These are phyloP conservation scores for Tokudaia muenninki DNA, from an alignment of 2,797 vertebrate species.

Conservation along the genomic window DNA sequence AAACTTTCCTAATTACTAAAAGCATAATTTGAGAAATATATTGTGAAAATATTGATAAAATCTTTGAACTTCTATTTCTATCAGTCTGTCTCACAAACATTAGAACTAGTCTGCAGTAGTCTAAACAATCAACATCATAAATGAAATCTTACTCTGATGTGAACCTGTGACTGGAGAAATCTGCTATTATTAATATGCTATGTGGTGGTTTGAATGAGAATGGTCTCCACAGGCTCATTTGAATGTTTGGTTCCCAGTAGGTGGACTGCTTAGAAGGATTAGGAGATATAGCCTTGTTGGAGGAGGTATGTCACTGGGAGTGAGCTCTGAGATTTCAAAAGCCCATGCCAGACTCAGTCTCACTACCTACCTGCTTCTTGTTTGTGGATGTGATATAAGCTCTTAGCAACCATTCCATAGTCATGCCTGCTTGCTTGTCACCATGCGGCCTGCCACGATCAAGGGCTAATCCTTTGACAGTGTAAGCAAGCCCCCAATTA, in stretches of 20 bases:
- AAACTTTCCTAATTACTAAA: constrained; percentile 47
- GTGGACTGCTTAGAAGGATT: not conserved
- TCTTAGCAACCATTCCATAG: not conserved
- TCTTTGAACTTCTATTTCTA: not conserved
- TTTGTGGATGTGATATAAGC: not conserved
- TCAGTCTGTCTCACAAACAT: constrained; percentile 8
- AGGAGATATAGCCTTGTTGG: not conserved
- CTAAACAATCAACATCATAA: constrained; percentile 48
- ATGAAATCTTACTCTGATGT: constrained; percentile 61
- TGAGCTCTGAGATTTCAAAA: not conserved
- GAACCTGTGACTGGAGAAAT: constrained; percentile 30
- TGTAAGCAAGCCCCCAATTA: not conserved
- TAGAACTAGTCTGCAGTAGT: not conserved
- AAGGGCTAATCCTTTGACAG: not conserved
- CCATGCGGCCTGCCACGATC: too few relatives aligned
- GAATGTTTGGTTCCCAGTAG: too few relatives aligned
- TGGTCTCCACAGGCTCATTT: not conserved
- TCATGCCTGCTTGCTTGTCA: not conserved
- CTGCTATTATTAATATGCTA: constrained; percentile 5
- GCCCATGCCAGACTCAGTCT: not conserved
- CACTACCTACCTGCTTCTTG: not conserved
- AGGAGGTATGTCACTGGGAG: not conserved
- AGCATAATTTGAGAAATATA: constrained; percentile 41
- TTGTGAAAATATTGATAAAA: constrained; percentile 50
- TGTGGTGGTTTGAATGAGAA: not conserved